These are phyloP conservation scores for Drosophila asahinai DNA, from an alignment of 1,140 invertebrate genomes.

Conservation along the genomic window DNA sequence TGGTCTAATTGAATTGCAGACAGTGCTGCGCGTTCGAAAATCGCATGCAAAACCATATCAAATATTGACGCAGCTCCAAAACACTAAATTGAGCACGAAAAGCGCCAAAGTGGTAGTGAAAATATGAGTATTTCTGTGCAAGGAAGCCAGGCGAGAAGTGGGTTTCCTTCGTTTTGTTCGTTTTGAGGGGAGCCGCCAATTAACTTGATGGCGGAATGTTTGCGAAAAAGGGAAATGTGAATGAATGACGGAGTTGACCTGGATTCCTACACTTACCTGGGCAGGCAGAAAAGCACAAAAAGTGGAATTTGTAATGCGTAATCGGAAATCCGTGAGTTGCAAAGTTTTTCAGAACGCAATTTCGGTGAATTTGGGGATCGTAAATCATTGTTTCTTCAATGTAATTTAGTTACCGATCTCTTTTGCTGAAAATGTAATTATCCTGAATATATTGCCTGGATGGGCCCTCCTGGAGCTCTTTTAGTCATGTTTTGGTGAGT, in stretches of 20 bases:
- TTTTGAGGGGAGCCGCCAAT: constrained; percentile 15
- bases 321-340: neutral
- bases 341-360: neutral
- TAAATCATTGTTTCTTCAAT: too few relatives aligned
- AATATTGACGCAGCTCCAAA: constrained; percentile 44
- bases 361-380: neutral
- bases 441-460: too few relatives aligned
- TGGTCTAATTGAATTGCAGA: constrained; percentile 58
- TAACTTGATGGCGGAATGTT: constrained; percentile 46
- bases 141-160: neutral
- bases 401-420: too few relatives aligned
- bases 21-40: constrained; percentile 26
- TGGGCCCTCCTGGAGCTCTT: too few relatives aligned
- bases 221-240: constrained; percentile 35
- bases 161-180: neutral
- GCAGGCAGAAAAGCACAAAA: constrained; percentile 1
- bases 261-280: constrained; percentile 11
- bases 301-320: constrained; percentile 1
- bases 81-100: constrained; percentile 22
- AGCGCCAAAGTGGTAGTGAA: neutral
- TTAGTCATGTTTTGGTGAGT: too few relatives aligned
- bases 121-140: neutral
- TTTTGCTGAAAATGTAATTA: too few relatives aligned
- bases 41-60: constrained; percentile 35
- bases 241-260: constrained; percentile 42